Base-by-base conservation (phyloP, 2,888 invertebrate species). In the Carabus problematicus region DNA sequence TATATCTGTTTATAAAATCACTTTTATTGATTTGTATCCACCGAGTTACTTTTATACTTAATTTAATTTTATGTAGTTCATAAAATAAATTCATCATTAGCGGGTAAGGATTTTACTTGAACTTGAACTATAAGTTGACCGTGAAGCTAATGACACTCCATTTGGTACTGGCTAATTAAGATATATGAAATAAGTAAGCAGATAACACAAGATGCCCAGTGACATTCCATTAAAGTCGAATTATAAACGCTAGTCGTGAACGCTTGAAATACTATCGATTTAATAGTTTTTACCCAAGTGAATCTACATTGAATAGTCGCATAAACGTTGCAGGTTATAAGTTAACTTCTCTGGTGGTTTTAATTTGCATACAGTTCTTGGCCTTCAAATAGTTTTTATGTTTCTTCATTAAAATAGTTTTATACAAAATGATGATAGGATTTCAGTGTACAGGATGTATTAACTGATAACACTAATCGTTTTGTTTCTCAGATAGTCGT, bases 171-270 rank as follows among this genome's bases (percentile, higher is more conserved):
- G 41, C 64, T 64, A 64, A 64, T 64, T 64, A 64, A 64, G 64
- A 64, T 64, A 64, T 64, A 64, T 64, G 64, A 64, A 64, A 64
- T 64, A 64, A 56, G 64, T 56, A 63, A 63, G 54, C 52, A 63
- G 63, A 63, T 52, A 29, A 29, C 29, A 6, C 29, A 6, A 29
- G 29, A 29, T 29, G 29, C 29, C 29, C 29, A 29, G 29, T 29
- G 29, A 29, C 29, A 29, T 29, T 29, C 29, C 29, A 29, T 29
- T 29, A 29, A 29, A 29, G 3, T 3, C 29, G 29, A 29, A 29
- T 29, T 29, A 29, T 29, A 29, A 29, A 29, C 29, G 29, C 29
- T 29, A 29, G 29, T 29, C 29, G 29, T 29, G 29, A 29, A 29
- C 19, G 52, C 52, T 52, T 52, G 14, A 52, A 52, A 19, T 52